A percentile compares a stretch with the other conserved stretches of the same genome.
These are phyloP conservation scores for Drosophila ficusphila DNA, from an alignment of 1,140 invertebrate genomes.

Conservation along the genomic window DNA sequence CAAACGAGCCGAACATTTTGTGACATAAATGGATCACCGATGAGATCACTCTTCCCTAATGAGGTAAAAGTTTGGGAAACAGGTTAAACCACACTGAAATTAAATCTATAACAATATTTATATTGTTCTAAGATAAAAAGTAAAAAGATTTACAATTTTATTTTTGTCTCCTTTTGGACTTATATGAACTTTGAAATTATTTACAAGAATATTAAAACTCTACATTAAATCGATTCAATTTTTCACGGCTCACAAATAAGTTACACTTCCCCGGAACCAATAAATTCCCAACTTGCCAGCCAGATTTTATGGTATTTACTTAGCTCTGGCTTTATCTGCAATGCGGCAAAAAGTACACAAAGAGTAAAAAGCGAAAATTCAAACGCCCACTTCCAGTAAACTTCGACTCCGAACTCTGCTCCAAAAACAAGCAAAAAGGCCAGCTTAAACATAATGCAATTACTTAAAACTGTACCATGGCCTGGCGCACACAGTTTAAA, in stretches of 20 bases:
- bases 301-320: conserved; percentile 55
- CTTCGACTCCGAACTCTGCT: conserved; percentile 62
- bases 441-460: conserved; percentile 79
- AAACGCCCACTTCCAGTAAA: conserved; percentile 65
- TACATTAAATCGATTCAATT: background rate
- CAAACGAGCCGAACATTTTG: conserved; percentile 24
- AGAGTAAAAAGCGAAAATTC: conserved; percentile 34
- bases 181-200: too few relatives aligned
- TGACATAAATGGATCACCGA: conserved; percentile 45
- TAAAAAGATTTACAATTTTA: too few relatives aligned
- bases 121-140: too few relatives aligned
- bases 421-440: conserved; percentile 47
- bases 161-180: too few relatives aligned
- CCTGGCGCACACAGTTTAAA: conserved; percentile 68
- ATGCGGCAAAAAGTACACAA: conserved; percentile 28
- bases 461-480: conserved; percentile 82
- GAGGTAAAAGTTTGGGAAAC: conserved; percentile 8
- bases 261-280: background rate
- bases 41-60: conserved; percentile 27
- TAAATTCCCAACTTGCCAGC: background rate
- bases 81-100: background rate
- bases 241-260: background rate
- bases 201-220: background rate
- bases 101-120: too few relatives aligned
- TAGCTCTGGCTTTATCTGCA: conserved; percentile 38